phyloP scores from a whole-genome alignment of 1,140 invertebrate species.

The Whitmania pigra region DNA sequence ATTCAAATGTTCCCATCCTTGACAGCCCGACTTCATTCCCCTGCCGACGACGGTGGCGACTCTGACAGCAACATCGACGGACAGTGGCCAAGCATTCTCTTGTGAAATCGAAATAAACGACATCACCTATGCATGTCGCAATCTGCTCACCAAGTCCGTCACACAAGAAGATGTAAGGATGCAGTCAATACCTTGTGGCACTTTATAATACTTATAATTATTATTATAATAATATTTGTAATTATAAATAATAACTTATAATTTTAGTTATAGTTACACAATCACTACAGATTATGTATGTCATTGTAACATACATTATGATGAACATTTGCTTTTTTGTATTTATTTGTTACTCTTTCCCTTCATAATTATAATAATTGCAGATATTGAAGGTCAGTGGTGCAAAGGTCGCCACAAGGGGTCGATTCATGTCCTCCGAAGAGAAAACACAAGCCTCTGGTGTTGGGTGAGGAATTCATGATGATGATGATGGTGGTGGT shows the following conservation, averaged over 20 bases:
- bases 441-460: conserved; percentile 32
- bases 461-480: not conserved
- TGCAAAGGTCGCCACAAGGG: conserved; percentile 52
- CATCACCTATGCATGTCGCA: conserved; percentile 50
- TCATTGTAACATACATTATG: too few relatives aligned
- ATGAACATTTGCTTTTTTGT: too few relatives aligned
- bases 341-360: not conserved
- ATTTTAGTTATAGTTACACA: too few relatives aligned
- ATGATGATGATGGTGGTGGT: not conserved
- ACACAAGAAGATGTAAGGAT: conserved; percentile 51
- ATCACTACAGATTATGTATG: too few relatives aligned
- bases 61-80: not conserved
- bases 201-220: too few relatives aligned
- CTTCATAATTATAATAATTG: conserved; percentile 15
- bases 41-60: too few relatives aligned
- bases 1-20: too few relatives aligned
- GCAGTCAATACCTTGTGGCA: not conserved
- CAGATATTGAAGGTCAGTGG: conserved; percentile 45
- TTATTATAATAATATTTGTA: too few relatives aligned
- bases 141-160: conserved; percentile 51
- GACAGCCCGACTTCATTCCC: too few relatives aligned
- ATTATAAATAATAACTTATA: not conserved
- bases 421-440: conserved; percentile 50
- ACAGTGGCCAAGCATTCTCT: conserved; percentile 30
- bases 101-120: conserved; percentile 55